Evolutionary conservation across 2,113 vertebrate species (phyloP), one percentile per base, ranked within the genome.

Genomic region (Chaetops frenatus): DNA sequence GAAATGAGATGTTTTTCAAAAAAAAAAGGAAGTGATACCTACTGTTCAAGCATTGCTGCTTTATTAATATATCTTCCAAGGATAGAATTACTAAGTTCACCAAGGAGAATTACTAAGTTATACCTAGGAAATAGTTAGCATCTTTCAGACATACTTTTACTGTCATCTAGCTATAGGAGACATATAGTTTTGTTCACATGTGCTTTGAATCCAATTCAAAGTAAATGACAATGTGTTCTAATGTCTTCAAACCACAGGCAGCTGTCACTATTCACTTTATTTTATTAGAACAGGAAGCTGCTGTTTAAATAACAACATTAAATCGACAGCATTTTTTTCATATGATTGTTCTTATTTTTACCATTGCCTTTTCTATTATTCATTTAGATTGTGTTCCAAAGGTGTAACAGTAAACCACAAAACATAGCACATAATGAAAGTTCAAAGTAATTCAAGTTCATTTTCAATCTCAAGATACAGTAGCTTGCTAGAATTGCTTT

Each of bases 91-190:
- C n/a, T n/a, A n/a, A n/a, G n/a, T n/a, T 90, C 76, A 48, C 44
- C 35, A 36, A 86, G 56, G 24, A 92, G 58, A 90, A 90, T 78
- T 87, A 44, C 45, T 95, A 94, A 94, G 92, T 95, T 90, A 94
- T 88, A 70, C 15, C 58, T 82, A 82, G 56, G 56, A 90, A 90
- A 74, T 86, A 84, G 86, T 69, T 90, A 76, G 10, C 62, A 80
- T 82, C 47, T 62, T 60, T 35, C 76, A 92, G 76, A 54, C 1
- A 5, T 77, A 44, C 25, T 93, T 93, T 53, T 67, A 25, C 40
- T 76, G 54, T 84, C 31, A 56, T 79, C 38, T 21, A n/a, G 47
- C 54, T 92, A 38, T 73, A 62, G 40, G 9, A 92, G 50, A 76
- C 74, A 10, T 73, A 81, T 35, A 86, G 12, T 13, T 88, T 88